phyloP scores from a whole-genome alignment of 2,113 vertebrate species.

The Leptosomus discolor region DNA sequence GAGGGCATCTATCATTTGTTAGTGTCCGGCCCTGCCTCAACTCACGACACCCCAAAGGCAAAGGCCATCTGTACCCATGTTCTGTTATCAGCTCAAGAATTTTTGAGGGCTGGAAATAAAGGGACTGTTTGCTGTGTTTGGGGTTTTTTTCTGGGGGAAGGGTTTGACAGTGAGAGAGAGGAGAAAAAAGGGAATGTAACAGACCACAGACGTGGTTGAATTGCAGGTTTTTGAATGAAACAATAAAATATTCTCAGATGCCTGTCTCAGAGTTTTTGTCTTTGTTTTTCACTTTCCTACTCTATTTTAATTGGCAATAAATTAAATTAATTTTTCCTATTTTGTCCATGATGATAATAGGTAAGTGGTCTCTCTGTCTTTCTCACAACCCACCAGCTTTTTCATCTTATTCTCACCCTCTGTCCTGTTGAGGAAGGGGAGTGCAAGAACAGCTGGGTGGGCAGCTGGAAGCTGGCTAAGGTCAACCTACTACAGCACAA shows the following conservation, averaged over 20 bases:
- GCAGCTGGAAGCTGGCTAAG: neutral
- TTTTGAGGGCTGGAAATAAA: neutral
- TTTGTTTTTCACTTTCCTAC: neutral
- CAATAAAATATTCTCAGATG: neutral
- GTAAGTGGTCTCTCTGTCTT: neutral
- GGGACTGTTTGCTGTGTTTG: too few relatives aligned
- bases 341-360: neutral
- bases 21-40: too few relatives aligned
- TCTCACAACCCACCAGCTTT: neutral
- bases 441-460: neutral
- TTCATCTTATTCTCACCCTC: neutral
- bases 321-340: neutral
- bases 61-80: neutral
- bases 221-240: neutral
- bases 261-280: neutral
- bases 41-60: neutral
- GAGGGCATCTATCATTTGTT: too few relatives aligned
- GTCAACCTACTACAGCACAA: neutral
- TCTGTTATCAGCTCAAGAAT: neutral
- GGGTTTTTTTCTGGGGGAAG: fast-evolving
- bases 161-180: neutral
- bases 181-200: neutral
- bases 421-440: fast-evolving
- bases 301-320: too few relatives aligned
- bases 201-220: neutral